Percentiles rank a stretch among this genome's conserved stretches.
Evolutionary conservation across 92 coral and sea anemone genomes (phyloP).

Genomic region (Diadumene lineata): DNA sequence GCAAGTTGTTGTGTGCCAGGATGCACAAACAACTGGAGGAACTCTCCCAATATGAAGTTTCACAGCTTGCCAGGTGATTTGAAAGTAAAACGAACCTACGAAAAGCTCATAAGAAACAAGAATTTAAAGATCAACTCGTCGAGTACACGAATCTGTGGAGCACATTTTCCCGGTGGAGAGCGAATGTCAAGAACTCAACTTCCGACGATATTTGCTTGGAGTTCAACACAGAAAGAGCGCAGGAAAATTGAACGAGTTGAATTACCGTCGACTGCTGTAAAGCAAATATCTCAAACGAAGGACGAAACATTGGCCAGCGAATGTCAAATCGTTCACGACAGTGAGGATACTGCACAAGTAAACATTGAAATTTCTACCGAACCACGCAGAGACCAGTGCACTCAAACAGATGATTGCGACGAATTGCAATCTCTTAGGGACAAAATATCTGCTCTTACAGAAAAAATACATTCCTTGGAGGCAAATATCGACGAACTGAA

Average conservation of each 20-base stretch:
- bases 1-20: slow-evolving; percentile 42
- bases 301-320: not conserved
- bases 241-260: slow-evolving; percentile 24
- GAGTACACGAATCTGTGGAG: slow-evolving; percentile 39
- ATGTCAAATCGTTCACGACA: not conserved
- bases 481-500: not conserved
- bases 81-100: slow-evolving; percentile 16
- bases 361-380: too few species aligned
- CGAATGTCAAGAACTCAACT: slow-evolving; percentile 44
- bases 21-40: slow-evolving; percentile 40
- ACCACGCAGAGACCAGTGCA: not conserved
- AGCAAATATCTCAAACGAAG: not conserved
- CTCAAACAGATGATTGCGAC: slow-evolving; percentile 25
- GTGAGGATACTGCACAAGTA: not conserved
- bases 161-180: slow-evolving; percentile 42
- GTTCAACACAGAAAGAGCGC: slow-evolving; percentile 21
- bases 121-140: slow-evolving; percentile 19
- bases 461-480: not conserved
- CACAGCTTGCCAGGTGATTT: slow-evolving; percentile 38
- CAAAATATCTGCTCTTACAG: slow-evolving; percentile 20
- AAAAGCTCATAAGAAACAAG: slow-evolving; percentile 40
- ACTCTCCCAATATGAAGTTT: slow-evolving; percentile 35
- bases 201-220: slow-evolving; percentile 55
- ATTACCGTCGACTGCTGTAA: not conserved
- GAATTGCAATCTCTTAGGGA: slow-evolving; percentile 29